These are phyloP conservation scores for Vesta saturnalis DNA, from an alignment of 2,888 invertebrate species.

Conservation along the genomic window DNA sequence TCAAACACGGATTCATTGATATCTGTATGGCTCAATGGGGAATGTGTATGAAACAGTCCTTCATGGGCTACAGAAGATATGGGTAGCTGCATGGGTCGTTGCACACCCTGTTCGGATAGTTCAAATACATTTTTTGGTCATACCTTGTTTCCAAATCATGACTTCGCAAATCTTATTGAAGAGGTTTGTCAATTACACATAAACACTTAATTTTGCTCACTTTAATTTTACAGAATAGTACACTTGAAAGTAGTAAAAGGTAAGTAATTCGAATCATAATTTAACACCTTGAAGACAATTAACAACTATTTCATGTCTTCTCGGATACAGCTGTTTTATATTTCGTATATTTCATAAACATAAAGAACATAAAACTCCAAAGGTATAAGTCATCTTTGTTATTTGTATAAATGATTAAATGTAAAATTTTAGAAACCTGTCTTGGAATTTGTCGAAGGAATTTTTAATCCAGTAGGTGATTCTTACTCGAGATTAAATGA, in stretches of 20 bases:
- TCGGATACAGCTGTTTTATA: constrained; percentile 53
- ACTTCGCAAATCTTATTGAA: constrained; percentile 46
- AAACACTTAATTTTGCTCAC: background rate
- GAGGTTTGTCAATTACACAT: constrained; percentile 23
- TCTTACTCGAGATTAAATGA: constrained; percentile 60
- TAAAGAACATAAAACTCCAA: constrained; percentile 51
- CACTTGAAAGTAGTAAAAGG: constrained; percentile 34
- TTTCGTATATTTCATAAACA: constrained; percentile 56
- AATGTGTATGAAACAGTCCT: constrained; percentile 56
- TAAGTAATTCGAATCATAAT: constrained; percentile 21
- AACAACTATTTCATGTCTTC: constrained; percentile 53
- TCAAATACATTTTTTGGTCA: constrained; percentile 19
- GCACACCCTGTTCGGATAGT: constrained; percentile 57
- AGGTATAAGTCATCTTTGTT: constrained; percentile 50
- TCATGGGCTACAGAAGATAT: constrained; percentile 58
- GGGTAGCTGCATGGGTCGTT: constrained; percentile 65
- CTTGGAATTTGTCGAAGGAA: constrained; percentile 58
- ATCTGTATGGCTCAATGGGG: constrained; percentile 55
- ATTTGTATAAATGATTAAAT: too few relatives aligned
- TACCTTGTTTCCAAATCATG: constrained; percentile 40
- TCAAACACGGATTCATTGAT: constrained; percentile 45
- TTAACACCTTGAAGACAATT: constrained; percentile 7
- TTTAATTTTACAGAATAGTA: constrained; percentile 35
- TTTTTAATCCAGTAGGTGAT: constrained; percentile 56
- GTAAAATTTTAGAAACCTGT: constrained; percentile 57